These are phyloP conservation scores for Zophobas atratus DNA, from an alignment of 1,140 invertebrate species.

Conservation along the genomic window DNA sequence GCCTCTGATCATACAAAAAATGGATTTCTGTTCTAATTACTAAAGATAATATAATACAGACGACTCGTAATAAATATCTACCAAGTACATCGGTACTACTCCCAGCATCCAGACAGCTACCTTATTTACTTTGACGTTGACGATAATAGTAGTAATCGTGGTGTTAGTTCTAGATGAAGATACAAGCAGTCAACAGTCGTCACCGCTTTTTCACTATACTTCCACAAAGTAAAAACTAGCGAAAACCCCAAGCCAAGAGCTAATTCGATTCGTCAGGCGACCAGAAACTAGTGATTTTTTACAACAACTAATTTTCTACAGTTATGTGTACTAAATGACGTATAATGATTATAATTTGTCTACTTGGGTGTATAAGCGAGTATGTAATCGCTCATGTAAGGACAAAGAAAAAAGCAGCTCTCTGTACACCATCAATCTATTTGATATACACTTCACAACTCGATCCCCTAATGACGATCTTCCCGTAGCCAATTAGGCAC, in stretches of 20 bases:
- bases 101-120: too few relatives aligned
- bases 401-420: constrained; percentile 14
- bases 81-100: too few relatives aligned
- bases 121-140: too few relatives aligned
- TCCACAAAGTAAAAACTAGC: neutral
- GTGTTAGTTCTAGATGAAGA: neutral
- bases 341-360: constrained; percentile 44
- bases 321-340: constrained; percentile 44
- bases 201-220: neutral
- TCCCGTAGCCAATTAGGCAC: neutral
- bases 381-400: constrained; percentile 16
- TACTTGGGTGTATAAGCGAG: neutral
- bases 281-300: constrained; percentile 17
- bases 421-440: neutral
- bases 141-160: too few relatives aligned
- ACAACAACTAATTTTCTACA: constrained; percentile 16
- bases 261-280: constrained; percentile 16
- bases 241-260: neutral
- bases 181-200: neutral
- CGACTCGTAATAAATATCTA: too few relatives aligned
- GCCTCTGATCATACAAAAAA: too few relatives aligned
- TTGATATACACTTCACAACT: neutral
- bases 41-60: too few relatives aligned
- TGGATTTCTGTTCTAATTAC: too few relatives aligned
- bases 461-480: neutral